Conservation (phyloP, 2,888 invertebrate genomes). For the Ariolimax columbianus region DNA sequence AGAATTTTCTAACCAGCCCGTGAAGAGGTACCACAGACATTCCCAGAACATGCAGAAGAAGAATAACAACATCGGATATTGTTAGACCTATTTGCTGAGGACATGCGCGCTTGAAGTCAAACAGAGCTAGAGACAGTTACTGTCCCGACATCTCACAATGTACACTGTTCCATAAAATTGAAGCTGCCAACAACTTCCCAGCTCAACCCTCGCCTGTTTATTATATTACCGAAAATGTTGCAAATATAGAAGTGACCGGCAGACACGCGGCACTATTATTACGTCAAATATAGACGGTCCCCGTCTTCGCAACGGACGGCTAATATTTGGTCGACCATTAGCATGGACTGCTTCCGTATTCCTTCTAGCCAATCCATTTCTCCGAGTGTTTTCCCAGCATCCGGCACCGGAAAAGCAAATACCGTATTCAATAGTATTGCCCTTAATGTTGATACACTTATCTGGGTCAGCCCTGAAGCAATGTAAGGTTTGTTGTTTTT, state of each 20-base stretch:
- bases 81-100: background rate
- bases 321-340: slow-evolving; percentile 37
- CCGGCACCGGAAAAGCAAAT: slow-evolving; percentile 14
- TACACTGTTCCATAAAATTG: background rate
- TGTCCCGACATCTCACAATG: background rate
- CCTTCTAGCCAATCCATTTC: slow-evolving; percentile 15
- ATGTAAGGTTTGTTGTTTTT: slow-evolving; percentile 15
- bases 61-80: background rate
- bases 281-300: slow-evolving; percentile 2
- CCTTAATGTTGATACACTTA: slow-evolving; percentile 12
- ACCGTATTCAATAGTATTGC: slow-evolving; percentile 22
- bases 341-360: slow-evolving; percentile 8
- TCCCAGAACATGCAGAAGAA: background rate
- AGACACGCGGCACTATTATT: background rate
- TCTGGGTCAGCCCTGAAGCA: slow-evolving; percentile 7
- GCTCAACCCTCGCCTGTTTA: background rate
- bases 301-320: background rate
- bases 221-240: slow-evolving; percentile 5
- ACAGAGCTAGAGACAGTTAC: background rate
- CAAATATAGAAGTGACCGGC: background rate
- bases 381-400: slow-evolving; percentile 17
- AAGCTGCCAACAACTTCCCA: background rate
- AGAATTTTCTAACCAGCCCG: too few species aligned
- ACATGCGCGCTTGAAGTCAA: background rate
- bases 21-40: background rate